These are phyloP conservation scores for Nestor notabilis DNA, from an alignment of 2,113 vertebrate species.

Conservation along the genomic window DNA sequence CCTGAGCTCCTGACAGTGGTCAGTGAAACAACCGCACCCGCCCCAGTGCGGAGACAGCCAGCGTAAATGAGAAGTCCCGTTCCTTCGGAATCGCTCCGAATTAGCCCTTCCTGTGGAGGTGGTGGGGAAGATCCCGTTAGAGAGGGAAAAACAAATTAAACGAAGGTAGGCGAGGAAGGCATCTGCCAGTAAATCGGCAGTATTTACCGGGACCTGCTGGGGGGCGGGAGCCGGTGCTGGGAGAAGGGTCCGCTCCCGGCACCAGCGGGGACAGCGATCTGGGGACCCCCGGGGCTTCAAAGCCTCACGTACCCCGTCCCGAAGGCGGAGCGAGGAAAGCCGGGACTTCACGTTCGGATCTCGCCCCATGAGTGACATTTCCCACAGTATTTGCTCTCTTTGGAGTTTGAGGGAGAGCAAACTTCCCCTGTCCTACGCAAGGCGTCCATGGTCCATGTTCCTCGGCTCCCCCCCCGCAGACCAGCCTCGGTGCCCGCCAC, in stretches of 20 bases:
- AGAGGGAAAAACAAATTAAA: neutral
- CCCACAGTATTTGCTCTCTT: neutral
- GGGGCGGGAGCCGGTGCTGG: neutral
- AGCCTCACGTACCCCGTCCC: neutral
- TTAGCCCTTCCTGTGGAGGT: rapidly evolving
- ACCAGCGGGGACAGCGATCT: neutral
- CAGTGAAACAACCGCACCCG: neutral
- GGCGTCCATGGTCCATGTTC: rapidly evolving
- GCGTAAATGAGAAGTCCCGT: neutral
- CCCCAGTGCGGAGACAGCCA: neutral
- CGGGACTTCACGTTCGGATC: neutral
- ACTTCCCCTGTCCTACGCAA: neutral
- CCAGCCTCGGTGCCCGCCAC: neutral
- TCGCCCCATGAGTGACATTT: neutral
- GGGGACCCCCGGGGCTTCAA: neutral
- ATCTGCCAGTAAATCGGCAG: neutral
- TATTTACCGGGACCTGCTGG: neutral
- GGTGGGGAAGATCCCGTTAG: neutral
- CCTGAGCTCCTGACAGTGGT: neutral
- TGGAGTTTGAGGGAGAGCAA: neutral
- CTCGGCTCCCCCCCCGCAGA: neutral
- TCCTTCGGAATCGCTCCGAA: neutral
- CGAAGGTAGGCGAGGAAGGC: neutral
- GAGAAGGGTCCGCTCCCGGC: neutral
- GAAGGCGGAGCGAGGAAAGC: neutral